phyloP scores from a whole-genome alignment of 1,140 invertebrate genomes.

The Lordiphosa stackelbergi region DNA sequence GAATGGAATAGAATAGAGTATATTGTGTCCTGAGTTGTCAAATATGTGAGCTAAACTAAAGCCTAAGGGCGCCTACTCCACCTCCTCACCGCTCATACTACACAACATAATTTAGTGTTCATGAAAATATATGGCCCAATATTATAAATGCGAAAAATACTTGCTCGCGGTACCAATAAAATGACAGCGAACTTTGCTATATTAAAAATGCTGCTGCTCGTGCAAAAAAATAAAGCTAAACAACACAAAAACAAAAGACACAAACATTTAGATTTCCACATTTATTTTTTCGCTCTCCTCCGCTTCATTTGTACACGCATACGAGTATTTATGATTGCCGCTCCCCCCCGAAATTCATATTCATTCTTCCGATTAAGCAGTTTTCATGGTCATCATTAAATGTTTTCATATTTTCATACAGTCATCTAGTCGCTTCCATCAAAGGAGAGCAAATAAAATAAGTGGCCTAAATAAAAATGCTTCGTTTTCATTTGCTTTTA shows the following conservation, averaged over 20 bases:
- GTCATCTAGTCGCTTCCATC: conserved; percentile 33
- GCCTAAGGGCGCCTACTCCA: conserved; percentile 34
- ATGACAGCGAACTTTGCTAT: conserved; percentile 58
- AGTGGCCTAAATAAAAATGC: conserved; percentile 67
- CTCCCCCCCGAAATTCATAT: conserved; percentile 48
- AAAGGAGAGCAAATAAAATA: conserved; percentile 60
- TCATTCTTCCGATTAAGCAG: conserved; percentile 73
- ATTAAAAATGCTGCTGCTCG: conserved; percentile 71
- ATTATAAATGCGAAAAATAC: conserved; percentile 73
- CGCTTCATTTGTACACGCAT: conserved; percentile 23
- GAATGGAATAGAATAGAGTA: background rate
- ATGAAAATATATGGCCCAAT: conserved; percentile 61
- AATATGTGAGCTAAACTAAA: conserved; percentile 5
- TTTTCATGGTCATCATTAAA: conserved; percentile 71
- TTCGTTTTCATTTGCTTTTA: conserved; percentile 14
- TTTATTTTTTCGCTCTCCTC: conserved; percentile 36
- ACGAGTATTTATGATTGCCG: conserved; percentile 52
- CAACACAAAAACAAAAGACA: conserved; percentile 1
- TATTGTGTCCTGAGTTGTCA: conserved; percentile 21
- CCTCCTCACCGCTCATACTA: conserved; percentile 3
- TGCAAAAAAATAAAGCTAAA: conserved; percentile 45
- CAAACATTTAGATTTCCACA: conserved; percentile 63
- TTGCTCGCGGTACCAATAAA: conserved; percentile 52
- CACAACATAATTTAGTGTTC: conserved; percentile 61
- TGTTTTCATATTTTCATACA: conserved; percentile 41